Conservation (phyloP, 2,888 invertebrate species). For the Dasysyrphus albostriatus region DNA sequence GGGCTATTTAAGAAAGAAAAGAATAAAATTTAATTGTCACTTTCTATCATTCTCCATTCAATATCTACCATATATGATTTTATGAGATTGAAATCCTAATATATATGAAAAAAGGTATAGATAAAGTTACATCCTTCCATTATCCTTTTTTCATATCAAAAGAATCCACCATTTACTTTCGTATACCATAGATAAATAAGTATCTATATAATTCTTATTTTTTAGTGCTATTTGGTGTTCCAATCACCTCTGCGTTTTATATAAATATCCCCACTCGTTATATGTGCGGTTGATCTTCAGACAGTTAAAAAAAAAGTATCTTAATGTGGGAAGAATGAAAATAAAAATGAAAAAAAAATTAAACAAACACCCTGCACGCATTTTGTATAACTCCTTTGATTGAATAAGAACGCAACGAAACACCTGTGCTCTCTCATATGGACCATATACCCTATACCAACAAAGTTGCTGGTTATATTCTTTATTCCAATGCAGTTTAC, state of each 20-base stretch:
- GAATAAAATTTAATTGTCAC: constrained; percentile 57
- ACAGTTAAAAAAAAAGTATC: constrained; percentile 31
- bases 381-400: constrained; percentile 54
- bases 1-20: constrained; percentile 5
- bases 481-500: constrained; percentile 53
- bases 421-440: constrained; percentile 53
- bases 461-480: constrained; percentile 16
- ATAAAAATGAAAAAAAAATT: constrained; percentile 14
- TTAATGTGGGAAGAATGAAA: constrained; percentile 61
- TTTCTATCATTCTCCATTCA: constrained; percentile 36
- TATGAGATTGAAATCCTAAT: constrained; percentile 22
- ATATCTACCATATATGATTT: constrained; percentile 17
- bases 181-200: constrained; percentile 15
- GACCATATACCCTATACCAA: not conserved
- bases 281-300: not conserved
- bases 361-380: constrained; percentile 63
- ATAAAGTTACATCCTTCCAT: constrained; percentile 49
- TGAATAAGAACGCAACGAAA: constrained; percentile 48
- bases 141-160: constrained; percentile 61
- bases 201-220: not conserved
- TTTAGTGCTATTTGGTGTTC: constrained; percentile 55
- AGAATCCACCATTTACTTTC: constrained; percentile 45
- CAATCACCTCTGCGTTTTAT: constrained; percentile 42
- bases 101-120: constrained; percentile 26
- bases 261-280: constrained; percentile 13